A percentile compares a stretch with the other conserved stretches of the same genome.
phyloP scores from a whole-genome alignment of 2,888 invertebrate genomes.

The Diplazon laetatorius region DNA sequence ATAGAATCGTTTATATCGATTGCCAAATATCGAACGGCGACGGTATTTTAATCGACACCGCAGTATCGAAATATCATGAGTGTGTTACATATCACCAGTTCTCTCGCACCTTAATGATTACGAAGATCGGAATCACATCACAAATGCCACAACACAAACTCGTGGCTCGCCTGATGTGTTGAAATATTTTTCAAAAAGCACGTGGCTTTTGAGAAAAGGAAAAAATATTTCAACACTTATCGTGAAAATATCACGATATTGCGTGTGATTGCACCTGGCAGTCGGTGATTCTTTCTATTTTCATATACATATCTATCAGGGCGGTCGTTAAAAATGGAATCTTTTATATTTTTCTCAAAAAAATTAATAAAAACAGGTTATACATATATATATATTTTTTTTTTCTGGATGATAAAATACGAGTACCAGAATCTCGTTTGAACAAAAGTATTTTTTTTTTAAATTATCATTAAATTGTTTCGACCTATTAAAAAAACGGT shows the following conservation, averaged over 20 bases:
- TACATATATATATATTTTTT: too few species aligned
- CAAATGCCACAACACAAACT: neutral
- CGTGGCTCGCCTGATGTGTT: too few species aligned
- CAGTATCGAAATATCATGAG: conserved; percentile 31
- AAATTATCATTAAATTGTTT: too few species aligned
- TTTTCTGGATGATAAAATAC: too few species aligned
- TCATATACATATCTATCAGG: too few species aligned
- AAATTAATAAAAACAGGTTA: too few species aligned
- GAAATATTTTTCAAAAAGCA: conserved; percentile 8
- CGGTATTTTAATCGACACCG: conserved; percentile 44
- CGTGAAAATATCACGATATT: conserved; percentile 18
- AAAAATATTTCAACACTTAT: conserved; percentile 39
- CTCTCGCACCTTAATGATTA: conserved; percentile 9
- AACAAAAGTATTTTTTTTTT: too few species aligned
- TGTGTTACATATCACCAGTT: conserved; percentile 10
- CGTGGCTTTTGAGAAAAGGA: conserved; percentile 16
- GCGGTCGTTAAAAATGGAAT: too few species aligned
- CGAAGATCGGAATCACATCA: neutral
- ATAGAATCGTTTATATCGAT: conserved; percentile 9
- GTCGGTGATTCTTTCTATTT: too few species aligned
- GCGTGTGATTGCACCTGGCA: conserved; percentile 21
- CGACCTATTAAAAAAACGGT: neutral
- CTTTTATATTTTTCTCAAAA: too few species aligned
- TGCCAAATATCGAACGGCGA: conserved; percentile 45
- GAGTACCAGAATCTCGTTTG: too few species aligned